Evolutionary conservation across 2,888 invertebrate genomes (phyloP).

Genomic region (Chelonus formosanus): DNA sequence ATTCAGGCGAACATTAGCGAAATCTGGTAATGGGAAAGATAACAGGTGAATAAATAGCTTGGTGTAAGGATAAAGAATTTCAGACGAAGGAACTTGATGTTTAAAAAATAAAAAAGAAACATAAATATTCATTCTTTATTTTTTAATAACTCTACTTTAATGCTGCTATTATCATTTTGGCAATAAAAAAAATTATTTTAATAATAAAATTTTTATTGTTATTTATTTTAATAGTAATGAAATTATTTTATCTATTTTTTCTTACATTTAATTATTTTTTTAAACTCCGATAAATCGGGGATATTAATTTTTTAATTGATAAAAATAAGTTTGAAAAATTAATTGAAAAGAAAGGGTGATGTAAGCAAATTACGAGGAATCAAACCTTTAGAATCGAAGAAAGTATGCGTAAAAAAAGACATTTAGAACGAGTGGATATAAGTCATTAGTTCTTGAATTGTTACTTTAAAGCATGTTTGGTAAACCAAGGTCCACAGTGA

Average conservation of each 20-base stretch:
- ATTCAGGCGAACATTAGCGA: constrained; percentile 53
- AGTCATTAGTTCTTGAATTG: constrained; percentile 10
- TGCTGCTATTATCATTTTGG: no score
- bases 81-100: constrained; percentile 2
- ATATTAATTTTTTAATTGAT: no score
- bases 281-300: no score
- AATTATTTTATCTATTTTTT: no score
- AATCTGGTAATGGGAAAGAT: constrained; percentile 59
- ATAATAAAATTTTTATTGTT: no score
- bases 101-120: constrained; percentile 20
- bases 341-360: no score
- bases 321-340: no score
- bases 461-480: constrained; percentile 4
- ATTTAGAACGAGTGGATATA: neutral
- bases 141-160: no score
- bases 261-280: no score
- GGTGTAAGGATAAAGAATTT: constrained; percentile 34
- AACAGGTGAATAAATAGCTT: constrained; percentile 49
- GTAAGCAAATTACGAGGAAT: constrained; percentile 14
- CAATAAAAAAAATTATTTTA: no score
- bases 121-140: no score
- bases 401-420: constrained; percentile 26
- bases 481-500: constrained; percentile 6
- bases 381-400: constrained; percentile 1
- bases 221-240: no score